Evolutionary conservation across 2,113 vertebrate genomes (phyloP).

Genomic region (Colaptes auratus): DNA sequence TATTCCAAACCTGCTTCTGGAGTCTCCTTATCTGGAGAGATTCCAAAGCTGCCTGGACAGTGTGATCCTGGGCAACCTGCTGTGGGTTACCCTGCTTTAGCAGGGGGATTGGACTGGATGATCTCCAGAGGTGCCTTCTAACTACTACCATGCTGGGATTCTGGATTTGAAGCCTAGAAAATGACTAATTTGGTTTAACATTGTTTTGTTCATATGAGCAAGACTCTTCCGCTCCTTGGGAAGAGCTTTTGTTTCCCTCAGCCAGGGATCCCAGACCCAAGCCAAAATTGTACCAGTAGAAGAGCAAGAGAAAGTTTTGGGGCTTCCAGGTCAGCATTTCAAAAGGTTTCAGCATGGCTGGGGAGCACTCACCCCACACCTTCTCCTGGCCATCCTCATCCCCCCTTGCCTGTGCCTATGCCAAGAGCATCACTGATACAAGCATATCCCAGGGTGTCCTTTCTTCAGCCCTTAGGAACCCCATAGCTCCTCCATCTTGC

Average conservation of each 20-base stretch:
- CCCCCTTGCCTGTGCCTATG: not conserved
- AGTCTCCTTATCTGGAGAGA: no score
- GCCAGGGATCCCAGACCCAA: not conserved
- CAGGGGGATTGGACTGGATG: no score
- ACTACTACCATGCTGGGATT: no score
- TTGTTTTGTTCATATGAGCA: not conserved
- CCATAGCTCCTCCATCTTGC: not conserved
- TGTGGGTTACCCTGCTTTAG: no score
- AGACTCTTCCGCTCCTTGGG: not conserved
- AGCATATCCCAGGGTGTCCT: not conserved
- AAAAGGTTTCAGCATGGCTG: not conserved
- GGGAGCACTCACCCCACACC: not conserved
- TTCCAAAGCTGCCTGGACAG: no score
- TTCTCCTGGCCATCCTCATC: not conserved
- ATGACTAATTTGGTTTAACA: not conserved
- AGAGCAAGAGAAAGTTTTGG: not conserved
- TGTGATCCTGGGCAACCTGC: no score
- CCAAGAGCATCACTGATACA: not conserved
- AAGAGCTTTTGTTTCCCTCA: not conserved
- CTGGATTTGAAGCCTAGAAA: not conserved
- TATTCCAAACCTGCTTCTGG: no score
- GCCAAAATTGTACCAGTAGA: not conserved
- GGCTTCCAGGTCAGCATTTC: not conserved
- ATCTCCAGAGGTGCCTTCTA: no score
- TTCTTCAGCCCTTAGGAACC: not conserved